Evolutionary conservation across 2,113 vertebrate species (phyloP).

Genomic region (Marmota monax): DNA sequence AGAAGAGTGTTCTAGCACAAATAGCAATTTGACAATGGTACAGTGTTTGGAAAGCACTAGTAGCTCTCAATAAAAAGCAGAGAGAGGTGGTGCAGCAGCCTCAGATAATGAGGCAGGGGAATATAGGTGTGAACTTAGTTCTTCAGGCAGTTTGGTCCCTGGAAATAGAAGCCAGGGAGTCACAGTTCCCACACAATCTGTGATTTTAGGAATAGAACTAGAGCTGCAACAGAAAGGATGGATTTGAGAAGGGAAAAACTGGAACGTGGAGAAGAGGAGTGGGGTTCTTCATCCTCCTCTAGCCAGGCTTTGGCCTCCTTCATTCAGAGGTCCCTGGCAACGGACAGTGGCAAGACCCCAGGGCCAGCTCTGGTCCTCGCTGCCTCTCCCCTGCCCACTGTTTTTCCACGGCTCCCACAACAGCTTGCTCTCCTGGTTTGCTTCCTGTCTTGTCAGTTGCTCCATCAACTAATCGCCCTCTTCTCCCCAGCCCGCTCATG

Average conservation of each 20-base stretch:
- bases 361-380: not conserved
- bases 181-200: not conserved
- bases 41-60: not conserved
- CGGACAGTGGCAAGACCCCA: too few relatives aligned
- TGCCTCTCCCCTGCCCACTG: not conserved
- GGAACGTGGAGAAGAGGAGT: not conserved
- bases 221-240: not conserved
- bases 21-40: not conserved
- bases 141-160: not conserved
- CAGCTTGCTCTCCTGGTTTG: too few relatives aligned
- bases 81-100: not conserved
- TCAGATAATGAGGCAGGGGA: not conserved
- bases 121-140: not conserved
- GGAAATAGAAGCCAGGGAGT: not conserved
- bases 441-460: too few relatives aligned
- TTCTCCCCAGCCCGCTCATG: not conserved
- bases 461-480: not conserved
- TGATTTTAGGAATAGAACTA: not conserved
- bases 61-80: not conserved
- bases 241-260: not conserved
- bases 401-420: too few relatives aligned
- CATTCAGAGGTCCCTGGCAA: not conserved
- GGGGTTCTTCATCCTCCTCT: not conserved
- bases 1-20: not conserved
- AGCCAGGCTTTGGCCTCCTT: not conserved